phyloP scores from a whole-genome alignment of 1,140 invertebrate species.

The Akabosia matsudoensis region DNA sequence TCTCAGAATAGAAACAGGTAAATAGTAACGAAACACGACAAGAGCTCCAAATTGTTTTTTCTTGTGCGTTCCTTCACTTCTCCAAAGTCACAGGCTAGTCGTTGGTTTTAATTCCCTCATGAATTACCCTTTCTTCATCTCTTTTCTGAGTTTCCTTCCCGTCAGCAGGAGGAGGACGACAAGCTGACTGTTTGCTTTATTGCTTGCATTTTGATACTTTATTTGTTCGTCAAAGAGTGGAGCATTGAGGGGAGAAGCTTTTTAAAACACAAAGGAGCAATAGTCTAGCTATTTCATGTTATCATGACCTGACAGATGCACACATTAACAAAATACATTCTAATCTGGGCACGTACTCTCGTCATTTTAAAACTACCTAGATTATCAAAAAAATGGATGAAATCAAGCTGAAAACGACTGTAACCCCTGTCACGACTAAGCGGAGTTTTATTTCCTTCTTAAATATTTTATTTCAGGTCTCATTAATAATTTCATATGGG shows the following conservation, averaged over 20 bases:
- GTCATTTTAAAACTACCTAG: neutral
- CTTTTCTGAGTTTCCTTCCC: neutral
- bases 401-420: neutral
- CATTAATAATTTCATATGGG: no score
- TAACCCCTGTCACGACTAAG: no score
- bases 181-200: constrained; percentile 22
- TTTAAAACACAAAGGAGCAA: neutral
- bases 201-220: constrained; percentile 1
- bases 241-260: neutral
- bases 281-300: neutral
- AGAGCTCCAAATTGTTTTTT: no score
- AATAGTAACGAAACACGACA: neutral
- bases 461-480: no score
- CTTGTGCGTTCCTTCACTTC: no score
- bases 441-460: no score
- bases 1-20: neutral
- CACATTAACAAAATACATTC: neutral
- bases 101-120: constrained; percentile 23
- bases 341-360: constrained; percentile 17
- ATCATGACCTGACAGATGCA: neutral
- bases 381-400: neutral
- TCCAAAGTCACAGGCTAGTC: neutral
- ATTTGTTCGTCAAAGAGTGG: neutral
- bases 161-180: neutral
- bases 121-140: constrained; percentile 23